These are phyloP conservation scores for Sphaeridia pumilis DNA, from an alignment of 2,888 invertebrate species.

Conservation along the genomic window DNA sequence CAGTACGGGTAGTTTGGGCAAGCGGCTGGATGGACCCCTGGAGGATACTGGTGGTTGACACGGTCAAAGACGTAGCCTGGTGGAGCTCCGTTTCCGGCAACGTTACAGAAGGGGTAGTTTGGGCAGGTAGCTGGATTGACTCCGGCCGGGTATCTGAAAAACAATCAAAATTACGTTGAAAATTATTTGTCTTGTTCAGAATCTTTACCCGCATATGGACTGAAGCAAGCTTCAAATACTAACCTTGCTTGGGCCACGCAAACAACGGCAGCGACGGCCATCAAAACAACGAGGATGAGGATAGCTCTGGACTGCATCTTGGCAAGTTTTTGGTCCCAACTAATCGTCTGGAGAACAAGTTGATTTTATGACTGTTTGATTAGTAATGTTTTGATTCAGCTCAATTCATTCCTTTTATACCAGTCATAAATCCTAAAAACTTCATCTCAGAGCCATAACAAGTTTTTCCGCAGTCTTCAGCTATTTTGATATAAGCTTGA, in stretches of 20 bases:
- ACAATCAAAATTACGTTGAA: background rate
- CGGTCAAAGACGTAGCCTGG: slow-evolving; percentile 31
- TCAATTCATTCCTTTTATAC: too few species aligned
- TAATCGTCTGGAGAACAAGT: too few species aligned
- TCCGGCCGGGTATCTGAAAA: slow-evolving; percentile 20
- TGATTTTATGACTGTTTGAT: too few species aligned
- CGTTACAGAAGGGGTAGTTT: slow-evolving; percentile 51
- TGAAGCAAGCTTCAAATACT: background rate
- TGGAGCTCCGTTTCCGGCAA: slow-evolving; percentile 20
- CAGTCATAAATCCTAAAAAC: too few species aligned
- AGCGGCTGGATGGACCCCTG: slow-evolving; percentile 19
- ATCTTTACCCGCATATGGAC: too few species aligned
- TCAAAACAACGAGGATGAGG: slow-evolving; percentile 23
- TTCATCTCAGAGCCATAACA: too few species aligned
- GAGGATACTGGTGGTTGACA: slow-evolving; percentile 28
- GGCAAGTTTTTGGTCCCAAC: too few species aligned
- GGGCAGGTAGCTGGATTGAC: slow-evolving; percentile 46
- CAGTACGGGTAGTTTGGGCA: slow-evolving; percentile 21
- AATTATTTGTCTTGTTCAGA: background rate
- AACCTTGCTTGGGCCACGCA: slow-evolving; percentile 25
- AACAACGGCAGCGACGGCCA: slow-evolving; percentile 25
- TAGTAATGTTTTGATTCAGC: too few species aligned
- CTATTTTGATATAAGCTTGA: too few species aligned
- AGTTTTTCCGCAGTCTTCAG: too few species aligned
- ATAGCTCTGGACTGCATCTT: slow-evolving; percentile 20